These are phyloP conservation scores for Dolichomitus sp. DNA, from an alignment of 2,888 invertebrate genomes.

Conservation along the genomic window DNA sequence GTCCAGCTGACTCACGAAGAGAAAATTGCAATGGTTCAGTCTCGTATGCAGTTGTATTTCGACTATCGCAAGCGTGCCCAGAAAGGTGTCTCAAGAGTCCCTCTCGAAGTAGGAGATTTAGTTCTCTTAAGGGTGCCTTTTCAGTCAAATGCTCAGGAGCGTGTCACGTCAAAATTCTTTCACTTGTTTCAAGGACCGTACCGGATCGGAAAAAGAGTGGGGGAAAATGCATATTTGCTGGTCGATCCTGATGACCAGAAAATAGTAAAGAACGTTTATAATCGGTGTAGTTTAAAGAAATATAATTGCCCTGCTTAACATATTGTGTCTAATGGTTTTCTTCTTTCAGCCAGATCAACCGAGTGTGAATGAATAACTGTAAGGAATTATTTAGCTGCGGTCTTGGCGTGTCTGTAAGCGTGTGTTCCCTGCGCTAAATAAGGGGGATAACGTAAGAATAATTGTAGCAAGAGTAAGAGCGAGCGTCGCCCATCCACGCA, in stretches of 20 bases:
- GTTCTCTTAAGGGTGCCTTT: slow-evolving; percentile 18
- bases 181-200: slow-evolving; percentile 39
- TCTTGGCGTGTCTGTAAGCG: too few relatives aligned
- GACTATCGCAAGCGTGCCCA: neutral
- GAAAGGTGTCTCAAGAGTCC: neutral
- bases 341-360: too few relatives aligned
- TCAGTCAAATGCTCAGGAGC: slow-evolving; percentile 16
- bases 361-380: too few relatives aligned
- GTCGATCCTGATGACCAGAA: neutral
- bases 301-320: neutral
- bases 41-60: neutral
- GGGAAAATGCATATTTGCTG: slow-evolving; percentile 1
- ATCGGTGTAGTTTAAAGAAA: neutral
- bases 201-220: neutral
- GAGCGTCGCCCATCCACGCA: too few relatives aligned
- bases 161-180: slow-evolving; percentile 25
- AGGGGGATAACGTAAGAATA: too few relatives aligned
- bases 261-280: neutral
- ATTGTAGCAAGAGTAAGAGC: too few relatives aligned
- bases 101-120: slow-evolving; percentile 19
- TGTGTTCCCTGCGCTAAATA: too few relatives aligned
- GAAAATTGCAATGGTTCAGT: neutral
- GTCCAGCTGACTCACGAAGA: neutral
- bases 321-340: neutral
- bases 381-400: too few relatives aligned